Evolutionary conservation across 2,797 vertebrate species (phyloP).

Genomic region (Pseudochromis fuscus): DNA sequence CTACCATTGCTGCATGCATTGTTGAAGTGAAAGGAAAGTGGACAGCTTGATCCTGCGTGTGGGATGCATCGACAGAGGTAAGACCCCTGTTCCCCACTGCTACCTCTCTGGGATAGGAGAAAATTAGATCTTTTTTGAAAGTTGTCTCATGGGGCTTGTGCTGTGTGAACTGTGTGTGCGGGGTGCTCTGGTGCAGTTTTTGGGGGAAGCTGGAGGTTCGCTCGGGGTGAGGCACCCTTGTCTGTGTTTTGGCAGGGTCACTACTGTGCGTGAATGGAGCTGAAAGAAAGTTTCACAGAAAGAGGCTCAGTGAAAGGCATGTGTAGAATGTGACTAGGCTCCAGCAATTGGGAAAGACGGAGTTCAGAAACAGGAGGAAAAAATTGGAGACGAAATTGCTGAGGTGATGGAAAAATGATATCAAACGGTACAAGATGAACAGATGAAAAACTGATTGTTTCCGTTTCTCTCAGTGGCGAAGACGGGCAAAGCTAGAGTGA

Average conservation of each 20-base stretch:
- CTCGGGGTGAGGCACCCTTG: conserved; percentile 67
- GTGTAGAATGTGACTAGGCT: conserved; percentile 80
- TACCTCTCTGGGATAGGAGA: conserved; percentile 43
- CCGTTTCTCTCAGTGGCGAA: conserved; percentile 7
- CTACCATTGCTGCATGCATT: conserved; percentile 80
- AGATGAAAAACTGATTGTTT: conserved; percentile 8
- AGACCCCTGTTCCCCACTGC: conserved; percentile 55
- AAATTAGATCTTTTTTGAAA: conserved; percentile 31
- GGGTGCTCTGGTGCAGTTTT: conserved; percentile 42
- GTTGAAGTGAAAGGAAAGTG: conserved; percentile 78
- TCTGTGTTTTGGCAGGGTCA: conserved; percentile 84
- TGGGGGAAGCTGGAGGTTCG: conserved; percentile 56
- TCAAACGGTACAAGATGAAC: not conserved
- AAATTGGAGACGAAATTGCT: conserved; percentile 12
- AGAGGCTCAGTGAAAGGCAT: conserved; percentile 83
- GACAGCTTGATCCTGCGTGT: conserved; percentile 74
- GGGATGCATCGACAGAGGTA: conserved; percentile 81
- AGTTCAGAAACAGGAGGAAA: conserved; percentile 15
- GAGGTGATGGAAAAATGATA: conserved; percentile 5
- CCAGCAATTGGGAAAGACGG: conserved; percentile 48
- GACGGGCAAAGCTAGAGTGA: conserved; percentile 28
- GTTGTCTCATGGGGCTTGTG: conserved; percentile 29
- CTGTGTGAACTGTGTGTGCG: conserved; percentile 31
- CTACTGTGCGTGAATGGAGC: conserved; percentile 79
- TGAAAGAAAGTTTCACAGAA: conserved; percentile 83